These are phyloP conservation scores for Sorex fumeus DNA, from an alignment of 2,113 vertebrate species.

Conservation along the genomic window DNA sequence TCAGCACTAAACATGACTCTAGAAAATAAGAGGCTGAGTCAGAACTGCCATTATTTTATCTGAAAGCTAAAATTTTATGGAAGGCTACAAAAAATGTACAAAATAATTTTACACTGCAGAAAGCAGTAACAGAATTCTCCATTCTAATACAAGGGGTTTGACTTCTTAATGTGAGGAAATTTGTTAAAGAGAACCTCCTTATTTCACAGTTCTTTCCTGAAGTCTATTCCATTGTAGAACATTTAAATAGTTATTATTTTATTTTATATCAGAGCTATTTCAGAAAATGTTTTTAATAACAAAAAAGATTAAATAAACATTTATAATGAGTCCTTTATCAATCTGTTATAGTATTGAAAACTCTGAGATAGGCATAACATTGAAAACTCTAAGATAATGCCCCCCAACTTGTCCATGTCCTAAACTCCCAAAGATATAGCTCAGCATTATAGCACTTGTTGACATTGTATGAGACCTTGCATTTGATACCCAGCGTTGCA, in stretches of 20 bases:
- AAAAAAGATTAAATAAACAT: not conserved
- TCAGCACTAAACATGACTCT: not conserved
- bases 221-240: not conserved
- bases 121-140: not conserved
- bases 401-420: too few relatives aligned
- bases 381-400: too few relatives aligned
- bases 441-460: too few relatives aligned
- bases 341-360: not conserved
- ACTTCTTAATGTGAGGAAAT: not conserved
- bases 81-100: not conserved
- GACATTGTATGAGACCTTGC: too few relatives aligned
- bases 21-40: not conserved
- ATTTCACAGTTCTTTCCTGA: constrained; percentile 20
- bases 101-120: constrained; percentile 20
- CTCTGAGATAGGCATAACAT: too few relatives aligned
- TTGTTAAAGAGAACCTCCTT: not conserved
- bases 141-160: not conserved
- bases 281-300: constrained; percentile 14
- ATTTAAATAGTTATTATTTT: constrained; percentile 16
- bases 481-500: too few relatives aligned
- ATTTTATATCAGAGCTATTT: constrained; percentile 57
- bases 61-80: not conserved
- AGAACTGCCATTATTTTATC: not conserved
- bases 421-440: too few relatives aligned
- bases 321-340: not conserved